Base-by-base conservation (phyloP, 2,113 vertebrate species). In the Misgurnus mizolepis region DNA sequence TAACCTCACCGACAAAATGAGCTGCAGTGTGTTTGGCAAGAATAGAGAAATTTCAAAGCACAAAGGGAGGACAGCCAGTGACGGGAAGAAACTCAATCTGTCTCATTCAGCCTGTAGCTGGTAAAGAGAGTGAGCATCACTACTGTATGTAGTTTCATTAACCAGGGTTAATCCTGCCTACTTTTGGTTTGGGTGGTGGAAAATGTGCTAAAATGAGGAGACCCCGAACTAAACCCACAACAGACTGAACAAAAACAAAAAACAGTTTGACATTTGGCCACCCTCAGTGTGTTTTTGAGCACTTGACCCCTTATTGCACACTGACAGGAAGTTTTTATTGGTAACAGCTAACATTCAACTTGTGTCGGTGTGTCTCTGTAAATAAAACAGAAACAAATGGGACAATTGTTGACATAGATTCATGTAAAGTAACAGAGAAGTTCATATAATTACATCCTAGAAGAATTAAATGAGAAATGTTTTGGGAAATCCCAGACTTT, bases 41-140 rank as follows among this genome's bases (percentile, higher is more conserved):
- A 91, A 88, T 88, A 86, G 83, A 86, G 76, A 68, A 53, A 39
- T 27, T 68, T n/a, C 22, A 60, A 67, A 39, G 53, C 84, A 89
- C 87, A 91, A 91, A 91, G 84, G 86, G 86, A 91, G 87, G 87
- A 86, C 86, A 87, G 88, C 87, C 84, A 84, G 77, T 79, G 83
- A 78, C 78, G 80, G 68, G 89, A 87, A 80, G 82, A 88, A 90
- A 87, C 90, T 87, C 84, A 85, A 83, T 79, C 73, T 83, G 80
- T 86, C 87, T 90, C 91, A 92, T 91, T 90, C 90, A 91, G 27
- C 27, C 27, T 34, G 27, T 89, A 56, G 55, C 43, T 85, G 83
- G 82, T 82, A 87, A 88, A 71, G 78, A 58, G 80, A 76, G 75
- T 80, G 87, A 80, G 88, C 87, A 84, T 82, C 80, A 78, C 86